Evolutionary conservation across 2,797 vertebrate species (phyloP).

Genomic region (Sebastes oblongus): DNA sequence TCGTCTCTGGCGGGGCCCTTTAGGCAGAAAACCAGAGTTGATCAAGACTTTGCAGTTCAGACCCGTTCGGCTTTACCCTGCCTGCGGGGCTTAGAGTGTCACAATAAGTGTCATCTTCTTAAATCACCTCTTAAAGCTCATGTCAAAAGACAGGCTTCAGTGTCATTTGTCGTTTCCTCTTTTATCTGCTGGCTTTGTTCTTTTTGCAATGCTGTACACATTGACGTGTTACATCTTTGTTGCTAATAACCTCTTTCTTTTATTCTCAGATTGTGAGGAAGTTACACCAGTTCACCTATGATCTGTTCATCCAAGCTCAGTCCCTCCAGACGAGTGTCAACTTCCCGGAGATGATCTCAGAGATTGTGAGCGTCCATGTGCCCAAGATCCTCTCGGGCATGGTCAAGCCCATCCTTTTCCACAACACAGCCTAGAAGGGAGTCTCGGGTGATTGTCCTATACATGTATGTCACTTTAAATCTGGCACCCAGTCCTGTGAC

Average conservation of each 20-base stretch:
- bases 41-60: slow-evolving; percentile 40
- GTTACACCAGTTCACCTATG: slow-evolving; percentile 95
- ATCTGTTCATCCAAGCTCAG: slow-evolving; percentile 91
- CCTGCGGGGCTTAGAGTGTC: slow-evolving; percentile 32
- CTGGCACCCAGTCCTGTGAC: background rate
- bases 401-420: slow-evolving; percentile 95
- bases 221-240: background rate
- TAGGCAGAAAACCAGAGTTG: slow-evolving; percentile 44
- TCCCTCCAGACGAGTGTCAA: slow-evolving; percentile 87
- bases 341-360: slow-evolving; percentile 97
- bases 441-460: background rate
- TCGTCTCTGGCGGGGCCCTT: slow-evolving; percentile 38
- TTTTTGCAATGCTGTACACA: background rate
- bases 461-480: background rate
- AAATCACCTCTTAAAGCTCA: slow-evolving; percentile 28
- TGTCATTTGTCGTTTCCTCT: slow-evolving; percentile 18
- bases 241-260: background rate
- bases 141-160: slow-evolving; percentile 21
- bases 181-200: slow-evolving; percentile 12
- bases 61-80: slow-evolving; percentile 22
- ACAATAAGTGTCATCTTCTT: slow-evolving; percentile 40
- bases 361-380: slow-evolving; percentile 95
- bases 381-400: slow-evolving; percentile 95
- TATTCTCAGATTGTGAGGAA: slow-evolving; percentile 88
- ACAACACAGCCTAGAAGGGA: slow-evolving; percentile 66